Base-by-base conservation (phyloP, 2,888 invertebrate species). In the Nemoura dubitans region DNA sequence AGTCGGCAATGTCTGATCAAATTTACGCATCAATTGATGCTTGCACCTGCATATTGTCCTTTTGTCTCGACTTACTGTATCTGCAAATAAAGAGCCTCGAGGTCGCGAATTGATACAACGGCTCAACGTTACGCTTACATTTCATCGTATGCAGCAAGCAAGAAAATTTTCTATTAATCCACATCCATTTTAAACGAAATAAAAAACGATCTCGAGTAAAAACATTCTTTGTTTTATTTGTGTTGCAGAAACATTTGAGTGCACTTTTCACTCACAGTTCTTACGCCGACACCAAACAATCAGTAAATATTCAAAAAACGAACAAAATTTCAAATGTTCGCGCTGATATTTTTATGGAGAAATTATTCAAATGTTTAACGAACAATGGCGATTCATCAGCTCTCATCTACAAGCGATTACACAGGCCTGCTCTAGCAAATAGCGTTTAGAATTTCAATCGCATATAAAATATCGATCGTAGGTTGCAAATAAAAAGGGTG, bases 401-500 rank as follows among this genome's bases (percentile, higher is more conserved):
- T 59, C 59, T 21, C 59, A 59, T 59, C 59, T 59, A 10, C 59
- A 21, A 10, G 59, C 59, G 59, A 59, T 59, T 59, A 21, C 21
- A 59, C 59, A 59, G 3, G 14, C 21, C 3, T 59, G 1, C 21
- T 10, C 59, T 21, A 59, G 21, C 59, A 7, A 59, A 59, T 7
- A 21, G 59, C 59, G 59, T 21, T 10, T 59, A 59, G 59, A 59
- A 59, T 59, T 59, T 59, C 59, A 59, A 59, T 3, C 59, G n/a
- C 10, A 36, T 36, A 59, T 59, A 59, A 59, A 59, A 59, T 59
- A 59, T 7, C 16, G 16, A 59, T 59, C 59, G 59, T 59, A 59
- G 59, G 59, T 59, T 59, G 59, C 59, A 59, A 59, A 59, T 59
- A 59, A 59, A 1, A 59, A 59, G 59, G 59, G 59, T 59, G 59